Evolutionary conservation across 2,113 vertebrate species (phyloP).

Genomic region (Ochotona curzoniae): DNA sequence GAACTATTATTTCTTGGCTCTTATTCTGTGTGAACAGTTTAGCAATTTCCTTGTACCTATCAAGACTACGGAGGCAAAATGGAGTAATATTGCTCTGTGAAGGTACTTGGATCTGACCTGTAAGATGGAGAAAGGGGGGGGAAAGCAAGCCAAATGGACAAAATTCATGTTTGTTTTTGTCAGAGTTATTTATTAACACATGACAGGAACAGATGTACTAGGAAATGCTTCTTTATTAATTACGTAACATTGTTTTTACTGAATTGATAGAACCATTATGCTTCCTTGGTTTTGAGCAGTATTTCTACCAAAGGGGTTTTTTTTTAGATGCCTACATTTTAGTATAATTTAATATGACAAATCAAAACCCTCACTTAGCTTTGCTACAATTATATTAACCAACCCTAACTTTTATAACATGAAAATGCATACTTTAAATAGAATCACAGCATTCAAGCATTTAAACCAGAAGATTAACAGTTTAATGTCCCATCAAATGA

Average conservation of each 20-base stretch:
- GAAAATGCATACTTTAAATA: neutral
- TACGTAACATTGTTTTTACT: conserved; percentile 47
- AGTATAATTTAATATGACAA: conserved; percentile 1
- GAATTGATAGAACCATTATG: neutral
- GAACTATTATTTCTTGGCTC: conserved; percentile 32
- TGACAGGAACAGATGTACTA: neutral
- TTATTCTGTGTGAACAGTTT: neutral
- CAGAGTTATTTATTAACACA: conserved; percentile 46
- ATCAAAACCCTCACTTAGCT: conserved; percentile 17
- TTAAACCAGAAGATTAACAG: neutral
- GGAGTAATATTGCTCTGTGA: neutral
- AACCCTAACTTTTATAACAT: neutral
- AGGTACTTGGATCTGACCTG: neutral
- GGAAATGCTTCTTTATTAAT: conserved; percentile 43
- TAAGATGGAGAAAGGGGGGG: neutral
- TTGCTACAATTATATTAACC: neutral
- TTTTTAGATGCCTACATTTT: neutral
- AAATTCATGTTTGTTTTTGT: conserved; percentile 29
- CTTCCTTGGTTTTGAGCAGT: neutral
- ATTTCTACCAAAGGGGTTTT: neutral
- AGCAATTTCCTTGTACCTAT: conserved; percentile 21
- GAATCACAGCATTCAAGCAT: neutral
- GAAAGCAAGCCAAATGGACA: neutral
- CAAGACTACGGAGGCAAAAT: neutral
- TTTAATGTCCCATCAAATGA: neutral